These are phyloP conservation scores for Plebejus melissa DNA, from an alignment of 2,888 invertebrate genomes.

Conservation along the genomic window DNA sequence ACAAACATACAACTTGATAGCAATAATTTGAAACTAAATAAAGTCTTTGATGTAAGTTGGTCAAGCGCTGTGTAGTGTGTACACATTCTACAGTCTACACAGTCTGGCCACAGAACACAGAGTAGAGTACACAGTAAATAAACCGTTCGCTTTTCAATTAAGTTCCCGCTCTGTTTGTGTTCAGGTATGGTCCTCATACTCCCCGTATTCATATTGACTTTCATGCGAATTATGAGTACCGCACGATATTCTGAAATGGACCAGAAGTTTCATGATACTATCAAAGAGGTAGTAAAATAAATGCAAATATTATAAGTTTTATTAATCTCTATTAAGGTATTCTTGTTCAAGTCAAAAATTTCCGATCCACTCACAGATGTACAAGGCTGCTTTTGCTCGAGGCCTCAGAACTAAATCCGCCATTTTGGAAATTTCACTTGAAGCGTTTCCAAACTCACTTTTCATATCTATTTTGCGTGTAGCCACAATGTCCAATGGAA, in stretches of 20 bases:
- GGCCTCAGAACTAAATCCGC: too few species aligned
- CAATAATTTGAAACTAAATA: constrained; percentile 13
- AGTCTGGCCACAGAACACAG: constrained; percentile 54
- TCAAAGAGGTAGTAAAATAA: neutral
- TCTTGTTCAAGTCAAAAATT: too few species aligned
- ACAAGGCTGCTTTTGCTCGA: too few species aligned
- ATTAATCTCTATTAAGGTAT: too few species aligned
- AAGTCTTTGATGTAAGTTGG: constrained; percentile 59
- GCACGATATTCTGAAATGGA: neutral
- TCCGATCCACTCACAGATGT: too few species aligned
- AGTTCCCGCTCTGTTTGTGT: constrained; percentile 61
- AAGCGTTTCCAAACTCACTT: too few species aligned
- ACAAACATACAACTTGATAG: neutral
- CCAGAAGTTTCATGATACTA: neutral
- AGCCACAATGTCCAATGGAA: too few species aligned
- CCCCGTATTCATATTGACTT: constrained; percentile 24
- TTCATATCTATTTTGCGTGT: too few species aligned
- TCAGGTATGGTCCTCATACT: constrained; percentile 49
- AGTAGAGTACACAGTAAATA: constrained; percentile 60
- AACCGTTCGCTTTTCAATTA: constrained; percentile 69
- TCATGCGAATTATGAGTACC: constrained; percentile 16
- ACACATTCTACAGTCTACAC: constrained; percentile 40
- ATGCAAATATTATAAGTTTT: too few species aligned
- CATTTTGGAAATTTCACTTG: too few species aligned
- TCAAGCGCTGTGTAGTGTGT: constrained; percentile 51